Evolutionary conservation across 1,140 invertebrate genomes (phyloP).

Genomic region (Drosophila orosa): DNA sequence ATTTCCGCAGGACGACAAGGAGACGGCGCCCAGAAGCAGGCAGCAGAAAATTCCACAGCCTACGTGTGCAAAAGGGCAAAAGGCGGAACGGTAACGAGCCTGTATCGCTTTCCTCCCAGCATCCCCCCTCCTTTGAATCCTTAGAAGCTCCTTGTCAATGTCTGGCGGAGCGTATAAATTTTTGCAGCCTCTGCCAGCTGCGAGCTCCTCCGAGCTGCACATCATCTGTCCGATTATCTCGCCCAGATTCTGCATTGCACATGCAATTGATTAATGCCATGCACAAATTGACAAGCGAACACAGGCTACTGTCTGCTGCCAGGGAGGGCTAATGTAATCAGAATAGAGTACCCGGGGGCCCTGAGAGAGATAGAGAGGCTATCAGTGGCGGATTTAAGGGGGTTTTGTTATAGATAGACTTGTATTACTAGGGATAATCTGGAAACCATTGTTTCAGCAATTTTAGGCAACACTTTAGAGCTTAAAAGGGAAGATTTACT

Average conservation of each 20-base stretch:
- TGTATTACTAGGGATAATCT: too few species aligned
- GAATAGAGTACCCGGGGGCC: slow-evolving; percentile 2
- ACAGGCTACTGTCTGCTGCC: slow-evolving; percentile 8
- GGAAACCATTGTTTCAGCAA: background rate
- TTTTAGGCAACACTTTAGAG: background rate
- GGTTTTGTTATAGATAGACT: background rate
- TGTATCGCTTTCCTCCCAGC: slow-evolving; percentile 11
- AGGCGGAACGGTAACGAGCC: slow-evolving; percentile 53
- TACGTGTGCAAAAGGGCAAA: slow-evolving; percentile 43
- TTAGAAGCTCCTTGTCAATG: slow-evolving; percentile 31
- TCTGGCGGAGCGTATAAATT: slow-evolving; percentile 33
- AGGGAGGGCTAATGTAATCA: slow-evolving; percentile 9
- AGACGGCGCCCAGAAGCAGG: slow-evolving; percentile 29
- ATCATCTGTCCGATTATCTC: slow-evolving; percentile 50
- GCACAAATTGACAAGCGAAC: slow-evolving; percentile 47
- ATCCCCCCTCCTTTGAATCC: too few species aligned
- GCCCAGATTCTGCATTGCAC: slow-evolving; percentile 40
- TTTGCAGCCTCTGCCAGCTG: slow-evolving; percentile 4
- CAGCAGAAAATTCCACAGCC: slow-evolving; percentile 46
- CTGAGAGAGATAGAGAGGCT: background rate
- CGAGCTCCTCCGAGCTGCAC: background rate
- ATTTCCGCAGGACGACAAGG: slow-evolving; percentile 48
- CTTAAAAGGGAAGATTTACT: background rate
- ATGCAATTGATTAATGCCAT: slow-evolving; percentile 46
- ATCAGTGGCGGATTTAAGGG: background rate